These are phyloP conservation scores for Drosophila watanabei DNA, from an alignment of 1,140 invertebrate species.

Conservation along the genomic window DNA sequence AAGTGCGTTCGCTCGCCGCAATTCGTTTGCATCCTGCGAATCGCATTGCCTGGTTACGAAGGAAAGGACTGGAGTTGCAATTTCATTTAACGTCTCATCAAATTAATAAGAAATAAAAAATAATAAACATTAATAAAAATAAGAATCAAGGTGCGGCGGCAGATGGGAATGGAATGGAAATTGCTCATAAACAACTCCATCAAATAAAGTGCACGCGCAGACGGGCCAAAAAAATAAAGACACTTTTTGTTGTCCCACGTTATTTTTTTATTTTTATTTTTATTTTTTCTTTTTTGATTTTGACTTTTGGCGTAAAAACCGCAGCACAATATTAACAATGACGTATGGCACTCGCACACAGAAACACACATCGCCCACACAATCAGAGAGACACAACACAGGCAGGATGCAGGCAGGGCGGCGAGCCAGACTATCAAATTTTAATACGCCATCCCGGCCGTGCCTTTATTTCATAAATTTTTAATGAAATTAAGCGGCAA, in stretches of 20 bases:
- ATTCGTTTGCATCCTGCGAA: constrained; percentile 70
- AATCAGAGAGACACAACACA: constrained; percentile 25
- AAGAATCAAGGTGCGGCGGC: constrained; percentile 72
- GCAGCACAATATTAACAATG: constrained; percentile 79
- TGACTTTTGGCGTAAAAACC: constrained; percentile 79
- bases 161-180: constrained; percentile 48
- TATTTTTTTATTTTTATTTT: too few species aligned
- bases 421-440: constrained; percentile 79
- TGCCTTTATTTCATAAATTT: constrained; percentile 83
- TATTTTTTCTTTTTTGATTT: background rate
- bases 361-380: constrained; percentile 13
- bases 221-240: constrained; percentile 38
- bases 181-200: constrained; percentile 84
- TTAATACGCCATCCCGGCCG: constrained; percentile 75
- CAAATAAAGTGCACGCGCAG: constrained; percentile 78
- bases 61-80: constrained; percentile 50
- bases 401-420: constrained; percentile 6
- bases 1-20: constrained; percentile 57
- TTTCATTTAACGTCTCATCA: constrained; percentile 63
- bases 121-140: constrained; percentile 84
- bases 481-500: constrained; percentile 83
- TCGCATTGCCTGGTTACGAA: constrained; percentile 55
- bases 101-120: constrained; percentile 57
- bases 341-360: constrained; percentile 53
- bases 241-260: constrained; percentile 14